Base-by-base conservation (phyloP, 2,888 invertebrate genomes). In the Adelphocoris suturalis region DNA sequence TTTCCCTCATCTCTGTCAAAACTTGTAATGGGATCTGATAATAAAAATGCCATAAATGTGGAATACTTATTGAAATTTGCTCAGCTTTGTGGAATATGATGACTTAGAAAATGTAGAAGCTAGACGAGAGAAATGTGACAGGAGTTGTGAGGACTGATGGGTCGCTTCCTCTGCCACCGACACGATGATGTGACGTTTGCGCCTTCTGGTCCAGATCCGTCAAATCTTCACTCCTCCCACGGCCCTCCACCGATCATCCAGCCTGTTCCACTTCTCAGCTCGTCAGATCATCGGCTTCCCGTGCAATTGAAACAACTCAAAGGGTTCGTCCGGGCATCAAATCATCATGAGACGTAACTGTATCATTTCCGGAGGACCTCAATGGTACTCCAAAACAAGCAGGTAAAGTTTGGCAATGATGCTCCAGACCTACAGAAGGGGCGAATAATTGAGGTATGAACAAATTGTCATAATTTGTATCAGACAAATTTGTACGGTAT, bases 221-320 rank as follows among this genome's bases (percentile, higher is more conserved):
- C 57, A 57, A 57, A 57, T 57, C 57, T 13, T 37, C 57, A n/a
- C 57, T 57, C 57, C 57, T 57, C 57, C 57, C 57, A 57, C 57
- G 57, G 57, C 57, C 57, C 14, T 57, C 57, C 57, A 57, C 57
- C 57, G 57, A 16, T 16, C n/a, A 57, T 57, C 57, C 57, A 57
- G 57, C n/a, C 16, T 57, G 57, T 16, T 57, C 57, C 57, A 57
- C 14, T 57, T 57, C 57, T 57, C 57, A 57, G 57, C 57, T 57
- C 57, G n/a, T 57, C 57, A 57, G 57, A 57, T 57, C 57, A 57
- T 57, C 57, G 57, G 14, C 57, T 57, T 57, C 57, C 52, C 57
- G 57, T 57, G 57, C 57, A 57, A 57, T 57, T 57, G 57, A 57
- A 57, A 16, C 57, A 57, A 57, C 16, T 57, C 57, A n/a, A 57